phyloP scores from a whole-genome alignment of 2,113 vertebrate genomes.

The Dasyprocta punctata region DNA sequence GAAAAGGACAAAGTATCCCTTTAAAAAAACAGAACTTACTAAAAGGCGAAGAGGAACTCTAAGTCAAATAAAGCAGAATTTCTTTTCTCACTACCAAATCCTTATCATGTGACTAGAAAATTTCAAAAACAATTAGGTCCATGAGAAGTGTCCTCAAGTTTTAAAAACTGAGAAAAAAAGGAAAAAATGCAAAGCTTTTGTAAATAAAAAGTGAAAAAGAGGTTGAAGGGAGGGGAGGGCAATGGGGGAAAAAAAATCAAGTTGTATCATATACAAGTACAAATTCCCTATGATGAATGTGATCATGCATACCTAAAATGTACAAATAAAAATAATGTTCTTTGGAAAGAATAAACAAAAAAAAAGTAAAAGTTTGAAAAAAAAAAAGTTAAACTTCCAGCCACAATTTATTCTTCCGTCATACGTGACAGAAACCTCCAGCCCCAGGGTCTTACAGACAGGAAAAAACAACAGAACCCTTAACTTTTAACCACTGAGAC shows the following conservation, averaged over 20 bases:
- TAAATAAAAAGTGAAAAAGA: not conserved
- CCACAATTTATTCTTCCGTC: constrained; percentile 9
- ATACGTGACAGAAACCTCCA: not conserved
- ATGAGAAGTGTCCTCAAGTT: not conserved
- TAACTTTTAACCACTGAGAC: not conserved
- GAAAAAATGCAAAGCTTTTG: not conserved
- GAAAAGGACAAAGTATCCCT: not conserved
- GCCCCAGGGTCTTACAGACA: not conserved
- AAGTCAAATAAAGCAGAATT: not conserved
- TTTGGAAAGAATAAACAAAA: not conserved
- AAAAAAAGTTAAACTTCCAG: constrained; percentile 1
- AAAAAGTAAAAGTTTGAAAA: too few species aligned
- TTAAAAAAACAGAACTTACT: constrained; percentile 10
- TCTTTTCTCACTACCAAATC: constrained; percentile 3
- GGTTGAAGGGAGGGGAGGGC: not conserved
- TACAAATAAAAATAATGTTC: not conserved
- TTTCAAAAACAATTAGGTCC: not conserved
- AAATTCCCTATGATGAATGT: not conserved
- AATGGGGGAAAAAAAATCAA: not conserved
- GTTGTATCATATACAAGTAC: not conserved
- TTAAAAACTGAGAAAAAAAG: not conserved
- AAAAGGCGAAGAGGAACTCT: not conserved
- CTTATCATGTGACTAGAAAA: not conserved
- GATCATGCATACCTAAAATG: not conserved
- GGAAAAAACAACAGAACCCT: constrained; percentile 5